These are phyloP conservation scores for Streptopelia turtur DNA, from an alignment of 2,797 vertebrate genomes.

Conservation along the genomic window DNA sequence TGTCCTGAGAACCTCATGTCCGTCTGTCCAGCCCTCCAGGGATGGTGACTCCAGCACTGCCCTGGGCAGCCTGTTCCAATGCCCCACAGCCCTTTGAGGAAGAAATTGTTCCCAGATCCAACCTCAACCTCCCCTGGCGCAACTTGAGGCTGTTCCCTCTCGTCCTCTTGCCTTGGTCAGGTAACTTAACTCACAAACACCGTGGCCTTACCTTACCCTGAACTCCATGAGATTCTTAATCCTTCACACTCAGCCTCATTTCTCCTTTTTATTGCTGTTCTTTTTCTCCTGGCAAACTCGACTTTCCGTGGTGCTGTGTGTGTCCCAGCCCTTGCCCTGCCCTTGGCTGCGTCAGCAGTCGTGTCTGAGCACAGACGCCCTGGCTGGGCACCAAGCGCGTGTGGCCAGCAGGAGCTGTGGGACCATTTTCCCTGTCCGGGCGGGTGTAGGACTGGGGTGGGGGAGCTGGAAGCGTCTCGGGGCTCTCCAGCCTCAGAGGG, in stretches of 20 bases:
- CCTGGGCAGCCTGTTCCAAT: too few relatives aligned
- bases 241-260: not conserved
- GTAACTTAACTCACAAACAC: not conserved
- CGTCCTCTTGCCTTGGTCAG: not conserved
- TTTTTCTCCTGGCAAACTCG: not conserved
- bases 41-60: too few relatives aligned
- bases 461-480: not conserved
- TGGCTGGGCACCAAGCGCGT: not conserved
- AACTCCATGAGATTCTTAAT: not conserved
- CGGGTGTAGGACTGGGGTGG: too few relatives aligned
- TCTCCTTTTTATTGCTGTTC: not conserved
- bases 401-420: not conserved
- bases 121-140: too few relatives aligned
- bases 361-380: not conserved
- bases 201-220: fast-evolving
- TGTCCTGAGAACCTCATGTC: too few relatives aligned
- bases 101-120: too few relatives aligned
- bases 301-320: not conserved
- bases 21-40: too few relatives aligned
- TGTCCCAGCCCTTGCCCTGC: not conserved
- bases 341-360: not conserved
- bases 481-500: not conserved
- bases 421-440: not conserved
- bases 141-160: too few relatives aligned
- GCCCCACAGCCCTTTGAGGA: too few relatives aligned